Evolutionary conservation across 2,797 vertebrate genomes (phyloP), one percentile per base, ranked within the genome.

Genomic region (Neosilurus hyrtlii): DNA sequence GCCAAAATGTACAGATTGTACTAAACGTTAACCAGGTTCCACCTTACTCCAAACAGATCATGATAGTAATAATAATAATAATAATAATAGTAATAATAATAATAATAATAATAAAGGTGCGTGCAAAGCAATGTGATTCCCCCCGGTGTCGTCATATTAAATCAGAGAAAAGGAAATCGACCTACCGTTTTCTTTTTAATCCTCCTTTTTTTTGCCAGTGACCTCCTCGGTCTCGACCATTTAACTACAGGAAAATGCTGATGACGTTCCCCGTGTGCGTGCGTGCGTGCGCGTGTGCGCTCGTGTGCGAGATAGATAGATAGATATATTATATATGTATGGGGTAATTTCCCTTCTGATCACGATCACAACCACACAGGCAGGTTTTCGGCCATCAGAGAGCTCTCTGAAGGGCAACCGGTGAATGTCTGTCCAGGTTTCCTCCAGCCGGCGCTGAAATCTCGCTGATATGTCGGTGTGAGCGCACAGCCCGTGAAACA

Each of bases 261-360:
- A 93, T 93, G 94, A 94, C 94, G 94, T 94, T 92, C 93, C 89
- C 88, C 70, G 90, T 90, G 91, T 92, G 90, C 84, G 91, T 18
- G 66, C 8, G 66, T 24, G 66, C 0, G 52, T 4, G 65, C 1
- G 43, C 18, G 59, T 6, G 71, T 2, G 57, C 8, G 10, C 9
- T 24, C 9, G 71, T 54, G 71, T 1, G 71, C 1, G 54, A 4
- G 18, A 24, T 22, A 14, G 51, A 24, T n/a, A 15, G 51, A 24
- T 51, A 26, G 71, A 26, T n/a, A 15, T n/a, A n/a, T n/a, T 30
- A 30, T 30, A 30, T 30, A 30, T 30, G 30, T 30, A 30, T 15
- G n/a, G 92, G 93, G 90, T 92, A 92, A 91, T 91, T 93, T 91
- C 86, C 79, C 90, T 91, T 88, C 90, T 90, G 90, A 35, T 81